A percentile compares a stretch with the other conserved stretches of the same genome.
Evolutionary conservation across 2,888 invertebrate species (phyloP).

Genomic region (Polydrusus pterygomalis): DNA sequence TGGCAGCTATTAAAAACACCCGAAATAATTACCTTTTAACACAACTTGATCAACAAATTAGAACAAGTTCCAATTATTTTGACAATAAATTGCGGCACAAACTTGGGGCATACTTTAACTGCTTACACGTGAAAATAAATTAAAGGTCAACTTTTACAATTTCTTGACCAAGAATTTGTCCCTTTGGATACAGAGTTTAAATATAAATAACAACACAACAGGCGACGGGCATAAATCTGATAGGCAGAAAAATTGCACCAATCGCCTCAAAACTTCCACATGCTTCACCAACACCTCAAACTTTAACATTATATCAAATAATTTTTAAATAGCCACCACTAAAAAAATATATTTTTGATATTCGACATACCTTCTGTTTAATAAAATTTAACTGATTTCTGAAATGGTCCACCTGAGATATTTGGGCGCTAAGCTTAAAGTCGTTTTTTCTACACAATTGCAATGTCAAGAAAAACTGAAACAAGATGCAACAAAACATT

Average conservation of each 20-base stretch:
- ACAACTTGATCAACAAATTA: too few relatives aligned
- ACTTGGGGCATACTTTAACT: too few relatives aligned
- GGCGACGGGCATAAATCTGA: background rate
- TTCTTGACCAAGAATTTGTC: too few relatives aligned
- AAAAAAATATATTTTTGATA: background rate
- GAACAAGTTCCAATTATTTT: too few relatives aligned
- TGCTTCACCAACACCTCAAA: too few relatives aligned
- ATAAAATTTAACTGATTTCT: conserved; percentile 38
- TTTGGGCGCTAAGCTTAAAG: conserved; percentile 36
- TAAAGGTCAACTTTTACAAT: too few relatives aligned
- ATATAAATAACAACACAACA: too few relatives aligned
- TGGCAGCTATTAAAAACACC: too few relatives aligned
- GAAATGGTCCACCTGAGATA: conserved; percentile 42
- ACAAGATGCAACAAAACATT: conserved; percentile 43
- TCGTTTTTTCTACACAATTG: conserved; percentile 49
- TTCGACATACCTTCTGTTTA: conserved; percentile 40
- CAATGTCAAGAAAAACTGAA: conserved; percentile 55
- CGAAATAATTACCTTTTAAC: too few relatives aligned
- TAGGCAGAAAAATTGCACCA: background rate
- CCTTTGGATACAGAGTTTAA: too few relatives aligned
- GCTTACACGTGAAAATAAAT: too few relatives aligned
- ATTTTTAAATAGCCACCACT: background rate
- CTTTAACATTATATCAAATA: background rate
- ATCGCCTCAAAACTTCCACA: background rate
- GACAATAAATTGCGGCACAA: too few relatives aligned